Base-by-base conservation (phyloP, 1,140 invertebrate genomes). In the Penaeus chinensis region DNA sequence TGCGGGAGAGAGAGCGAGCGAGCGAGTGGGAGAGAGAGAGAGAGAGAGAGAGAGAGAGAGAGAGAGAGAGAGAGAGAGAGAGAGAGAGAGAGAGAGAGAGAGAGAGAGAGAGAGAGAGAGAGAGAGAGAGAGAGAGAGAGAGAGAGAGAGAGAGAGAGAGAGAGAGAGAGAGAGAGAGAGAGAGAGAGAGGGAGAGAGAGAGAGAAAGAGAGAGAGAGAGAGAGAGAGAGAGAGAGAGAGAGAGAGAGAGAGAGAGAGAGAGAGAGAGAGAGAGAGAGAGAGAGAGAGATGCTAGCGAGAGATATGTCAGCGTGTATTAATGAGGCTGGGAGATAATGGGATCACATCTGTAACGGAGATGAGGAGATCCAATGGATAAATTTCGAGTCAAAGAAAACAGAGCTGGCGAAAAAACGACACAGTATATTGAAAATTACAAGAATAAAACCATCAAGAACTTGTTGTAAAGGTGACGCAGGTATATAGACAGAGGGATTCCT, bases 211-310 rank as follows among this genome's bases (percentile, higher is more conserved):
- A 79, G 77, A 79, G 77, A 79, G 77, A 79, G 77, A 79, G 77
- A 79, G 16, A 79, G 77, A 79, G 77, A 79, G 77, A 79, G 32
- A 79, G 42, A 65, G 60, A 62, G 80, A 82, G 10, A 82, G 80
- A 82, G 80, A 42, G 77, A 79, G 60, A 82, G 80, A 82, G n/a
- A 65, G 62, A 65, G 80, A 82, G 80, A 82, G 60, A 82, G 80
- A 82, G 60, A 62, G 69, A 84, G 69, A 62, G 82, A 76, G 82
- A 84, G 66, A 76, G 69, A 76, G 69, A 84, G 82, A 84, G 66
- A 77, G 82, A 76, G 37, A 84, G 69, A 76, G 63, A 32, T 18
- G 61, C 37, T 47, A 69, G 19, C 42, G 63, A 82, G 54, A 54
- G 54, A 54, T 74, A 74, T 20, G 71, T 74, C 71, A 74, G 27